Evolutionary conservation across 2,888 invertebrate genomes (phyloP).

Genomic region (Acanthosepion pharaonis): DNA sequence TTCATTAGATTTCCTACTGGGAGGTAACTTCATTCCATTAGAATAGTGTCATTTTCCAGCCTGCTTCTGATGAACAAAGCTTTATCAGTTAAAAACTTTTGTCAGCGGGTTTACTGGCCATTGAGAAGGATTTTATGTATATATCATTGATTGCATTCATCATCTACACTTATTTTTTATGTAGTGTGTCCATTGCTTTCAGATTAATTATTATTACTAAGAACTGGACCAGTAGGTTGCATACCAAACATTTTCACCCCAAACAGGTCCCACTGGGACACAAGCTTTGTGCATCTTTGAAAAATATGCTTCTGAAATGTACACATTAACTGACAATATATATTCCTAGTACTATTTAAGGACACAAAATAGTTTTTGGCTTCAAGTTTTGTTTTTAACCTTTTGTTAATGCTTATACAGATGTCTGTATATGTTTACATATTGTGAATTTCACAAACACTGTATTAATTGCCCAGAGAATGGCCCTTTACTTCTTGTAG

Average conservation of each 20-base stretch:
- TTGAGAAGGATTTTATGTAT: neutral
- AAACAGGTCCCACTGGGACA: neutral
- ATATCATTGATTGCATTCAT: neutral
- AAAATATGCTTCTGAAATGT: neutral
- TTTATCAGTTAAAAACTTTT: neutral
- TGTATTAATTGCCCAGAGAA: no score
- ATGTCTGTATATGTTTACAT: neutral
- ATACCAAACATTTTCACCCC: neutral
- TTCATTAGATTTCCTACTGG: neutral
- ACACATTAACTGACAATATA: neutral
- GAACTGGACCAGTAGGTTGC: neutral
- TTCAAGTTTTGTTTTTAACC: neutral
- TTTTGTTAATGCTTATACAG: neutral
- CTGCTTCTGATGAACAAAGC: neutral
- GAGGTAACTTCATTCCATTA: neutral
- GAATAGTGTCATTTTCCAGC: neutral
- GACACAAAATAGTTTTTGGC: neutral
- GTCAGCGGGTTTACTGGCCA: neutral
- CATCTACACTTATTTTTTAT: neutral
- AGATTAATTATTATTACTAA: neutral
- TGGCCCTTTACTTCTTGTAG: no score
- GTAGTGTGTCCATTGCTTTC: neutral
- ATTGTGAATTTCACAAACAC: no score
- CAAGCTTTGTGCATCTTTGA: neutral
- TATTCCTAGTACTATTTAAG: neutral